These are phyloP conservation scores for Nansenia antarctica DNA, from an alignment of 2,113 vertebrate genomes.

Conservation along the genomic window DNA sequence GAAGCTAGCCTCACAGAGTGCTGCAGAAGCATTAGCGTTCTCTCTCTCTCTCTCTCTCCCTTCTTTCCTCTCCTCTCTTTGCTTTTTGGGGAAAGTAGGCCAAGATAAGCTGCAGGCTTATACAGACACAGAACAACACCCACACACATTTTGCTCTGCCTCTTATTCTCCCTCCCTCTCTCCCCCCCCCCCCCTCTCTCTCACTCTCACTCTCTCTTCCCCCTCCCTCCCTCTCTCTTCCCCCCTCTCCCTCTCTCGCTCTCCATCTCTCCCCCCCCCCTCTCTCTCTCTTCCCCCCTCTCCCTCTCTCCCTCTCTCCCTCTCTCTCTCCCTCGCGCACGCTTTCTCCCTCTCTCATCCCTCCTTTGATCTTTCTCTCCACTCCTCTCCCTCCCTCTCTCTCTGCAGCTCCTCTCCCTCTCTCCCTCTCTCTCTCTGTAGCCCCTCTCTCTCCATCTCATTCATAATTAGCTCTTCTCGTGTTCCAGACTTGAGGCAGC, in stretches of 20 bases:
- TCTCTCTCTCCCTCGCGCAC: no score
- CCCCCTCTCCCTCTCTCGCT: neutral
- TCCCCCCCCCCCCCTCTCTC: neutral
- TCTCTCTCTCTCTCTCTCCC: neutral
- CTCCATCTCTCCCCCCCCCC: neutral
- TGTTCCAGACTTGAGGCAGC: no score
- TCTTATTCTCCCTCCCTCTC: neutral
- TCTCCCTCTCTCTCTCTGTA: slow-evolving; percentile 11
- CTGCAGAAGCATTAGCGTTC: neutral
- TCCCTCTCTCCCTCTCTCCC: slow-evolving; percentile 1
- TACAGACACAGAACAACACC: slow-evolving; percentile 61
- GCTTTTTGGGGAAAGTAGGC: slow-evolving; percentile 66
- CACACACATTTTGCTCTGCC: slow-evolving; percentile 37
- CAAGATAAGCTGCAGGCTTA: slow-evolving; percentile 73
- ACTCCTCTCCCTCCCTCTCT: slow-evolving; percentile 21
- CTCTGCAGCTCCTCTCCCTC: neutral
- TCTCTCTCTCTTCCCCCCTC: slow-evolving; percentile 9
- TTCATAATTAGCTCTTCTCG: no score
- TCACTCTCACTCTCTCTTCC: no score
- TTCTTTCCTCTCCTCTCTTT: neutral
- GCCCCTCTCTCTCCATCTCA: slow-evolving; percentile 17
- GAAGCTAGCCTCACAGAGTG: slow-evolving; percentile 39
- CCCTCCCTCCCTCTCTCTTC: neutral
- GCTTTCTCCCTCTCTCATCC: no score
- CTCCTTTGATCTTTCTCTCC: slow-evolving; percentile 19